phyloP scores from a whole-genome alignment of 2,113 vertebrate genomes.

The Vicugna pacos region DNA sequence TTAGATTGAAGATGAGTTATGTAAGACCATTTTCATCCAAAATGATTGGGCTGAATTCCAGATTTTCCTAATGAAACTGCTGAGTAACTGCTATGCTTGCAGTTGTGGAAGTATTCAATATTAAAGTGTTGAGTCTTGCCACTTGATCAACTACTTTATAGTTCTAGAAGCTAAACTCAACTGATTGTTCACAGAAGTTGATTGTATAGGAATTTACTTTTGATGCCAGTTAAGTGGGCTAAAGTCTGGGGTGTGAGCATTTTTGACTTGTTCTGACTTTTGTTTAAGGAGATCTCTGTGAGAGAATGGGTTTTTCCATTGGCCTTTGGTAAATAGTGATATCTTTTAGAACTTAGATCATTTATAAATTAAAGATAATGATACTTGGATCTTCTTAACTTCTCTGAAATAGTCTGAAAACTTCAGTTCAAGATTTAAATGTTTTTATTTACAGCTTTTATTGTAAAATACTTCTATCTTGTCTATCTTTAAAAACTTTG shows the following conservation, averaged over 20 bases:
- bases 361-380: constrained; percentile 35
- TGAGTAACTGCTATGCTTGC: constrained; percentile 47
- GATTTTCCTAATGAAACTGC: constrained; percentile 57
- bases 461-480: constrained; percentile 26
- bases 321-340: neutral
- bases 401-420: constrained; percentile 42
- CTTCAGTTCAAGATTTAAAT: constrained; percentile 21
- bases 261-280: constrained; percentile 23
- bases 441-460: neutral
- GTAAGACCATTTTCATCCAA: constrained; percentile 57
- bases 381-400: neutral
- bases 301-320: neutral
- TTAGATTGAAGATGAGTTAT: constrained; percentile 59
- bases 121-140: constrained; percentile 29
- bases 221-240: neutral
- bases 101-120: constrained; percentile 27
- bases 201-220: constrained; percentile 8
- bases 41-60: constrained; percentile 57
- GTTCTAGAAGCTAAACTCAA: constrained; percentile 19
- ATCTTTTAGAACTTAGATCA: constrained; percentile 28
- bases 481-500: constrained; percentile 2
- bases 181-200: constrained; percentile 34
- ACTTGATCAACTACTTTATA: constrained; percentile 33
- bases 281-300: neutral
- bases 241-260: neutral